These are phyloP conservation scores for Sarcophaga variegata DNA, from an alignment of 2,888 invertebrate species.

Conservation along the genomic window DNA sequence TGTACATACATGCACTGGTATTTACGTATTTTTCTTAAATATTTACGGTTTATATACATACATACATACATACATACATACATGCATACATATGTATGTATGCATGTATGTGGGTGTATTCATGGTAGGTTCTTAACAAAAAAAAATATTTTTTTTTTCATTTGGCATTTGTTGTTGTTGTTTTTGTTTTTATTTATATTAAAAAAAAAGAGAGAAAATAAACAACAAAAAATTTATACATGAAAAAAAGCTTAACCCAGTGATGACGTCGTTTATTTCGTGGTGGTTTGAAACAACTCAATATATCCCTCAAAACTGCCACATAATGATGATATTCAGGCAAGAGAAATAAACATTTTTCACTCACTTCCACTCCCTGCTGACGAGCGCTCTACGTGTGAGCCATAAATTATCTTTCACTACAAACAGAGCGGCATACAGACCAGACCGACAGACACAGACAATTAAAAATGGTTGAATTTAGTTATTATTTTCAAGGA, in stretches of 20 bases:
- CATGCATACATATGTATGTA: not conserved
- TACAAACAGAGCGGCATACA: not conserved
- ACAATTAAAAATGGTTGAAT: not conserved
- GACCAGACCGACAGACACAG: not conserved
- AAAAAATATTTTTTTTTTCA: not conserved
- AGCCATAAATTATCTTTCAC: conserved; percentile 25
- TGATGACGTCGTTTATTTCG: conserved; percentile 64
- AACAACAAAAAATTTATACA: not conserved
- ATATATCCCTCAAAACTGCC: conserved; percentile 27
- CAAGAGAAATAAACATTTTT: not conserved
- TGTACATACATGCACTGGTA: not conserved
- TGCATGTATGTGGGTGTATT: conserved; percentile 48
- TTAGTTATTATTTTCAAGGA: conserved; percentile 44
- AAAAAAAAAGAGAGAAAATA: not conserved
- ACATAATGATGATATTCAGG: not conserved
- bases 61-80: not conserved
- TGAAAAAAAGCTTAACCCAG: conserved; percentile 57
- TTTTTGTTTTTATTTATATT: conserved; percentile 11
- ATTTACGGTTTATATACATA: not conserved
- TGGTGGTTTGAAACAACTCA: conserved; percentile 35
- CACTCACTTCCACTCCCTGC: not conserved
- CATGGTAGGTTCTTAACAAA: conserved; percentile 17
- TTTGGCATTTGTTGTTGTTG: conserved; percentile 26
- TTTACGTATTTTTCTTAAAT: too few relatives aligned
- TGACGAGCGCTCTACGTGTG: conserved; percentile 25